Evolutionary conservation across 2,888 invertebrate genomes (phyloP).

Genomic region (Meteorus cinctellus): DNA sequence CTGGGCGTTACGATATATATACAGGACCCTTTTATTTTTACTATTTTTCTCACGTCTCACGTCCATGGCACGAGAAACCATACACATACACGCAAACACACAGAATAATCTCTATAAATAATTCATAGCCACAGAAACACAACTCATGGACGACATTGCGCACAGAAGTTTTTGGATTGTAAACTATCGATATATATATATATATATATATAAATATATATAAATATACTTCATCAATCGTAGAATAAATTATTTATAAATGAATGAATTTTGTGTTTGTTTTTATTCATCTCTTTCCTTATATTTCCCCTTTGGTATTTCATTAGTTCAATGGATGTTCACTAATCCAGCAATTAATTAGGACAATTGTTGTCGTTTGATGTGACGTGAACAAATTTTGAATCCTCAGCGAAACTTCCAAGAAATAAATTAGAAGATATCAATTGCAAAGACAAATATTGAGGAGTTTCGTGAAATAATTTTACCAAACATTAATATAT

Average conservation of each 20-base stretch:
- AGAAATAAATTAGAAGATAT: conserved; percentile 63
- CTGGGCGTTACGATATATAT: not conserved
- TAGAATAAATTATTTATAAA: not conserved
- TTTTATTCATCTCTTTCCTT: too few species aligned
- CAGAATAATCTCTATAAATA: conserved; percentile 52
- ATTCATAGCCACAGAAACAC: conserved; percentile 42
- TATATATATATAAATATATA: not conserved
- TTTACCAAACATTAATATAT: not conserved
- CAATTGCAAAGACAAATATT: conserved; percentile 32
- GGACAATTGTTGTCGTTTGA: conserved; percentile 69
- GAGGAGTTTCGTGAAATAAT: conserved; percentile 11
- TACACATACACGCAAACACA: conserved; percentile 9
- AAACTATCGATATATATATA: not conserved
- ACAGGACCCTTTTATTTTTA: conserved; percentile 27
- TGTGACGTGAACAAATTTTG: conserved; percentile 67
- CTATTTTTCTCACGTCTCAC: conserved; percentile 52
- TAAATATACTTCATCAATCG: not conserved
- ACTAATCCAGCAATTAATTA: conserved; percentile 63
- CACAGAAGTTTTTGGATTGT: conserved; percentile 1
- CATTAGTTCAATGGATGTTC: conserved; percentile 54
- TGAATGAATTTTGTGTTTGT: not conserved
- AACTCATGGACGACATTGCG: not conserved
- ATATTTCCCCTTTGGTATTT: conserved; percentile 25
- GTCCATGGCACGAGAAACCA: conserved; percentile 43
- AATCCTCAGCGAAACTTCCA: conserved; percentile 60